Conservation (phyloP, 2,797 vertebrate species). For the Decapterus maruadsi region DNA sequence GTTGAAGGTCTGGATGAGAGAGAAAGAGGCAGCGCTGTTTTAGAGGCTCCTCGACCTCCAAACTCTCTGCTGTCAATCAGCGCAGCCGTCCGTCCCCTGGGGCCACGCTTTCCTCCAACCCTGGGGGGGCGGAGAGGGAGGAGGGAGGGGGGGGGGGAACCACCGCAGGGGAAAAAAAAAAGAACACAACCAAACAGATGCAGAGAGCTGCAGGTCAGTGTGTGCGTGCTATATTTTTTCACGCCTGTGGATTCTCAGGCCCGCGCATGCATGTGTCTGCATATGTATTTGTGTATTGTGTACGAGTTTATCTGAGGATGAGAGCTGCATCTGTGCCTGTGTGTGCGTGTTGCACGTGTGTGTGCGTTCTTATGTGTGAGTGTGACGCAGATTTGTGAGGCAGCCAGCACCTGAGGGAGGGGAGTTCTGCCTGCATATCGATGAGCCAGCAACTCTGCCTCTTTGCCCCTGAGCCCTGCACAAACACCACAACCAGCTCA, state of each 20-base stretch:
- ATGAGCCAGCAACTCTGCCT: conserved; percentile 80
- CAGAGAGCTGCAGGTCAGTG: conserved; percentile 77
- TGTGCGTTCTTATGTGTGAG: conserved; percentile 28
- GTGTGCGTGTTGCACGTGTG: conserved; percentile 46
- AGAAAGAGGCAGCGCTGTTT: conserved; percentile 76
- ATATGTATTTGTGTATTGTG: conserved; percentile 52
- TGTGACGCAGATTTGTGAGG: conserved; percentile 72
- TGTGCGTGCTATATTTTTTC: conserved; percentile 49
- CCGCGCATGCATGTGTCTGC: conserved; percentile 60
- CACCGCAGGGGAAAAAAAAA: conserved; percentile 57
- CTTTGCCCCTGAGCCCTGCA: conserved; percentile 76
- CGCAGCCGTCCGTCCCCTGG: conserved; percentile 79
- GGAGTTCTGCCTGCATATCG: conserved; percentile 83
- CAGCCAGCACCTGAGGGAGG: conserved; percentile 82
- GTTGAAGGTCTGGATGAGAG: conserved; percentile 68
- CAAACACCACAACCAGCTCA: conserved; percentile 75
- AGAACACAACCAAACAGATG: conserved; percentile 79
- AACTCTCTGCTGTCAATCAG: conserved; percentile 88
- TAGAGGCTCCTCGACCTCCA: conserved; percentile 85
- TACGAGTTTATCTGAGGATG: conserved; percentile 57
- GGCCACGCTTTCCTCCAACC: conserved; percentile 78
- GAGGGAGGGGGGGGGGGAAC: conserved; percentile 11
- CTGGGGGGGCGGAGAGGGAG: conserved; percentile 10
- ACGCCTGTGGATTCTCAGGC: conserved; percentile 65
- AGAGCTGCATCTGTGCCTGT: conserved; percentile 36